These are phyloP conservation scores for Teleiodes luculella DNA, from an alignment of 2,888 invertebrate species.

Conservation along the genomic window DNA sequence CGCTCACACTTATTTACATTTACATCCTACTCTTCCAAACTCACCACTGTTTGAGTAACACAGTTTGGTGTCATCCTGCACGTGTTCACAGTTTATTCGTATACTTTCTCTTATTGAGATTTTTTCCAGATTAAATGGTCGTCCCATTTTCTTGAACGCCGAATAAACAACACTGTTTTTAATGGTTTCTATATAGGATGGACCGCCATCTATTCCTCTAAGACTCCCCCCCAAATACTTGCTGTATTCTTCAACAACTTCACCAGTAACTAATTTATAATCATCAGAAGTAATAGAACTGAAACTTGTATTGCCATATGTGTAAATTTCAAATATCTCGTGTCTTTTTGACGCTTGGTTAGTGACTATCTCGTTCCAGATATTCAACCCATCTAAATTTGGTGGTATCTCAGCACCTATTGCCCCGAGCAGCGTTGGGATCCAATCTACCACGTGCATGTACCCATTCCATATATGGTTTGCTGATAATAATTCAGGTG, in stretches of 20 bases:
- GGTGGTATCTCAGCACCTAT: conserved; percentile 42
- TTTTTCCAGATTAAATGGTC: conserved; percentile 32
- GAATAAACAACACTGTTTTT: conserved; percentile 40
- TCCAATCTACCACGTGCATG: conserved; percentile 89
- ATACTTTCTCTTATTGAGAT: conserved; percentile 37
- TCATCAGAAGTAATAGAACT: conserved; percentile 46
- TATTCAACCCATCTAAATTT: conserved; percentile 55
- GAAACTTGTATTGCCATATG: conserved; percentile 54
- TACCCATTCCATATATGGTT: conserved; percentile 74
- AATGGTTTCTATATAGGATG: conserved; percentile 44
- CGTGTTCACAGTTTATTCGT: conserved; percentile 38
- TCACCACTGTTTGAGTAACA: conserved; percentile 54
- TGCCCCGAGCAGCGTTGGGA: conserved; percentile 83
- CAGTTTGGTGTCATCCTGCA: conserved; percentile 19
- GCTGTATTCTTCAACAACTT: conserved; percentile 33
- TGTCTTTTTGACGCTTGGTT: conserved; percentile 45
- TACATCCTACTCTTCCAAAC: conserved; percentile 9
- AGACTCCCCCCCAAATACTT: conserved; percentile 49
- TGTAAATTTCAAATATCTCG: conserved; percentile 58
- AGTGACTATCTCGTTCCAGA: conserved; percentile 53
- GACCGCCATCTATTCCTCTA: conserved; percentile 41
- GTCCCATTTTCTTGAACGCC: conserved; percentile 38
- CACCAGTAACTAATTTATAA: conserved; percentile 55
- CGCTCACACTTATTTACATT: background rate
- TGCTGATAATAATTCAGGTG: conserved; percentile 38